Conservation (phyloP, 2,113 vertebrate genomes). For the Gobio gobio region DNA sequence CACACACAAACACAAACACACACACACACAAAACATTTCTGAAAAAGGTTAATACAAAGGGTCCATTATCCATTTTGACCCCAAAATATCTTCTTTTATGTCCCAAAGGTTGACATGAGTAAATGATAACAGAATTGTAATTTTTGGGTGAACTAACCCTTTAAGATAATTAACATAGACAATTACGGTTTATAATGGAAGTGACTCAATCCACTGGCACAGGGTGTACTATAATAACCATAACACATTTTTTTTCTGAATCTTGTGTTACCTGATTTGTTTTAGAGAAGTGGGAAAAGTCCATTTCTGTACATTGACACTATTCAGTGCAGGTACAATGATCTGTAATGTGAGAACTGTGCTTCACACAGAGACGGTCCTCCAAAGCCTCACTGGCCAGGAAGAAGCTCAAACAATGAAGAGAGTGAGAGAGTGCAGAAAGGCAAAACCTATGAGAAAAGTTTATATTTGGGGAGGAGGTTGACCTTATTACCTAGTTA, state of each 20-base stretch:
- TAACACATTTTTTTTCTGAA: slow-evolving; percentile 20
- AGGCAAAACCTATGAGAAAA: slow-evolving; percentile 77
- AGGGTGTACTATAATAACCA: slow-evolving; percentile 24
- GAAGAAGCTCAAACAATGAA: slow-evolving; percentile 69
- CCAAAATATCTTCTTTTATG: not conserved
- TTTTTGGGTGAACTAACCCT: not conserved
- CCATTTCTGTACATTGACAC: slow-evolving; percentile 57
- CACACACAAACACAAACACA: not conserved
- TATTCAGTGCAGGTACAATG: slow-evolving; percentile 62
- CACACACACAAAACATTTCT: not conserved
- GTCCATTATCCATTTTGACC: not conserved
- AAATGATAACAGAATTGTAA: not conserved
- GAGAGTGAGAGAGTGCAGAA: slow-evolving; percentile 66
- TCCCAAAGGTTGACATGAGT: not conserved
- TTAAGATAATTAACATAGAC: not conserved
- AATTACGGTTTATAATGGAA: not conserved
- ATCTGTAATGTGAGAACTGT: slow-evolving; percentile 60
- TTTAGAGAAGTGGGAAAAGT: slow-evolving; percentile 20
- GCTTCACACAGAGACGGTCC: slow-evolving; percentile 59
- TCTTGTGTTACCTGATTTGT: slow-evolving; percentile 35
- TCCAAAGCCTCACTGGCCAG: slow-evolving; percentile 44
- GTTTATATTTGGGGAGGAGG: slow-evolving; percentile 50
- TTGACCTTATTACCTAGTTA: slow-evolving; percentile 57
- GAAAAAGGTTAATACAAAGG: not conserved
- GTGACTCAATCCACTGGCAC: slow-evolving; percentile 6